Conservation (phyloP, 2,888 invertebrate genomes). For the Osedax fenrisi region DNA sequence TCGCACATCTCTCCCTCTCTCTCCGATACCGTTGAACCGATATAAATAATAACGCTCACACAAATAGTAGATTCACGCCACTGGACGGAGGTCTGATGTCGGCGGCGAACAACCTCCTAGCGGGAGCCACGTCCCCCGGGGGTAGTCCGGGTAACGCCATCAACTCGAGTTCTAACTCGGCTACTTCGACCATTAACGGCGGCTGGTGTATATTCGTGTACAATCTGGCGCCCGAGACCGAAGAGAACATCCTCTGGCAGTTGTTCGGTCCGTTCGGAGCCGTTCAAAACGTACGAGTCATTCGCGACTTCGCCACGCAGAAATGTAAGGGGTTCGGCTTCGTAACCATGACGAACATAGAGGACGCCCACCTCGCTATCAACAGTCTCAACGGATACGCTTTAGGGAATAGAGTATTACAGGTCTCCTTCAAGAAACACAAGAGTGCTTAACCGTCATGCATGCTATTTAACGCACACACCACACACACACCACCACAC, state of each 20-base stretch:
- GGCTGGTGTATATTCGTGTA: constrained; percentile 87
- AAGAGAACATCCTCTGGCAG: constrained; percentile 82
- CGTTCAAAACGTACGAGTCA: constrained; percentile 90
- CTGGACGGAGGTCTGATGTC: constrained; percentile 43
- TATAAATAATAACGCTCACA: too few relatives aligned
- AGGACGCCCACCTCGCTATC: constrained; percentile 88
- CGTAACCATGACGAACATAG: constrained; percentile 95
- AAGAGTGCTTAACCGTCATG: constrained; percentile 38
- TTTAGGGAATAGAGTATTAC: constrained; percentile 82
- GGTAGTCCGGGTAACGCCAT: constrained; percentile 32
- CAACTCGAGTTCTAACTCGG: not conserved
- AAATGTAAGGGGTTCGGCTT: constrained; percentile 97
- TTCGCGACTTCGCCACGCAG: constrained; percentile 83
- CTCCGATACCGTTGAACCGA: too few relatives aligned
- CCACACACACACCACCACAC: not conserved
- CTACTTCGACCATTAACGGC: constrained; percentile 36
- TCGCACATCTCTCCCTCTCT: not conserved
- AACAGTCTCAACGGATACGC: constrained; percentile 90
- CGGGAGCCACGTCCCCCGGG: constrained; percentile 38
- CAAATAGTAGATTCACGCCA: constrained; percentile 44
- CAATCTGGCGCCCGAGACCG: constrained; percentile 79
- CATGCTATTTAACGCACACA: not conserved
- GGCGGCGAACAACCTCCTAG: constrained; percentile 41
- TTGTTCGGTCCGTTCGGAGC: constrained; percentile 92
- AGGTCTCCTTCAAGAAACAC: constrained; percentile 84